Percentiles rank a stretch among this genome's conserved stretches.
Evolutionary conservation across 30 jellyfish, hydroid and myxozoan genomes (phyloP).

Genomic region (Mastigias papua): DNA sequence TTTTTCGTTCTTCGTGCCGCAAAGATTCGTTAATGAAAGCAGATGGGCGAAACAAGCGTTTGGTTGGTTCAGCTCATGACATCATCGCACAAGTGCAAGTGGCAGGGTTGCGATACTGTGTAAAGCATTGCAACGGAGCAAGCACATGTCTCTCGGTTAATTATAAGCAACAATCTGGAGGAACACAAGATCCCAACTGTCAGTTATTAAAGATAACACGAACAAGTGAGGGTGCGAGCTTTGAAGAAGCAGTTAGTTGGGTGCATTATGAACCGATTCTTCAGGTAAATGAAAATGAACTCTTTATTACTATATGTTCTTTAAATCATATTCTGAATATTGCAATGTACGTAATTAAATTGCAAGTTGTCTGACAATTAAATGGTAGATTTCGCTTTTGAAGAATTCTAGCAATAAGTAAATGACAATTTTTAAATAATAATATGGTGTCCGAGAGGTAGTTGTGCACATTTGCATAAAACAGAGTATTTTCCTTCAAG

Average conservation of each 20-base stretch:
- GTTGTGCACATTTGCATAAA: too few species aligned
- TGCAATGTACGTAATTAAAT: too few species aligned
- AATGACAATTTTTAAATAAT: too few species aligned
- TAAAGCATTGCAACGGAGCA: slow-evolving; percentile 1
- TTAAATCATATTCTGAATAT: too few species aligned
- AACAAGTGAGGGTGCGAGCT: not conserved
- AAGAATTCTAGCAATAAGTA: too few species aligned
- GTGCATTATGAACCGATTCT: slow-evolving; percentile 42
- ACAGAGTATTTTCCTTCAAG: too few species aligned
- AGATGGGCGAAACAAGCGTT: not conserved
- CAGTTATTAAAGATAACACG: slow-evolving; percentile 32
- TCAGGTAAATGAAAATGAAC: slow-evolving; percentile 42
- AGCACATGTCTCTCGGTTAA: slow-evolving; percentile 26
- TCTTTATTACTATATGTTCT: too few species aligned
- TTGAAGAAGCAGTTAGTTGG: slow-evolving; percentile 20
- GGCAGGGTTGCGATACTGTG: slow-evolving; percentile 15
- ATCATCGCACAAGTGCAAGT: not conserved
- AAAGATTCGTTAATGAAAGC: slow-evolving; percentile 14
- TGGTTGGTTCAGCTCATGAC: not conserved
- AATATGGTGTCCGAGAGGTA: too few species aligned
- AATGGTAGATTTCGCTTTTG: too few species aligned
- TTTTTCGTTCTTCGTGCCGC: slow-evolving; percentile 34
- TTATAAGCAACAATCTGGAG: not conserved
- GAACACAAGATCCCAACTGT: slow-evolving; percentile 28
- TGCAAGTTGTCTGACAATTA: too few species aligned